Base-by-base conservation (phyloP, 2,113 vertebrate species). In the Nematolebias whitei region DNA sequence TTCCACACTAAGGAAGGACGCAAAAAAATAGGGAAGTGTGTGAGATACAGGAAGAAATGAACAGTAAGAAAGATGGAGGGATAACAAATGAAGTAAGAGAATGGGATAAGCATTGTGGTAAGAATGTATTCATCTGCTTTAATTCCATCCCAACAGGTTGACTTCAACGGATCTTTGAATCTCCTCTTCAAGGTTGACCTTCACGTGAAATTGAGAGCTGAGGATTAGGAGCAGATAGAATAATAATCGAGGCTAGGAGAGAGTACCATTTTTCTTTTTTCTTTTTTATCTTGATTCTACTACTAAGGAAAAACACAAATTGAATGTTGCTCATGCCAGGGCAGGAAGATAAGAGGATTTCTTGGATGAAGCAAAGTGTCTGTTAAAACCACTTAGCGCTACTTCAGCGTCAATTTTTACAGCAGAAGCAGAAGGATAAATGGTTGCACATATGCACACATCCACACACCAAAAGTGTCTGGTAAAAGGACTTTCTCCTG, bases 381-480 rank as follows among this genome's bases (percentile, higher is more conserved):
- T 41, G 16, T 47, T 63, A 43, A 54, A 48, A 49, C 65, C 19
- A 24, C 12, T 24, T 48, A 19, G 50, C 11, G 60, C 18, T 26
- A 20, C 39, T 48, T n/a, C 4, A 19, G 58, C 38, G n/a, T 61
- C 3, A 10, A 22, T 20, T 59, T 38, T 38, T 23, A 12, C 51
- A 61, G 53, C n/a, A 12, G 4, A 11, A 60, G 39, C 62, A 76
- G 69, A 60, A 57, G 62, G 57, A 74, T 5, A 41, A 19, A 71
- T 47, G 50, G 44, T 13, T 61, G 58, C 50, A 61, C 70, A 78
- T 71, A 77, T 77, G 66, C 54, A 74, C 52, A 53, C 24, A 45
- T 57, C 64, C 59, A 50, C 54, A 80, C 61, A 5, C 73, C 50
- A 62, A 71, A 19, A 48, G 57, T 19, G 35, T 59, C 73, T 61